phyloP scores from a whole-genome alignment of 2,888 invertebrate species.

The Cerceris ruficornis region DNA sequence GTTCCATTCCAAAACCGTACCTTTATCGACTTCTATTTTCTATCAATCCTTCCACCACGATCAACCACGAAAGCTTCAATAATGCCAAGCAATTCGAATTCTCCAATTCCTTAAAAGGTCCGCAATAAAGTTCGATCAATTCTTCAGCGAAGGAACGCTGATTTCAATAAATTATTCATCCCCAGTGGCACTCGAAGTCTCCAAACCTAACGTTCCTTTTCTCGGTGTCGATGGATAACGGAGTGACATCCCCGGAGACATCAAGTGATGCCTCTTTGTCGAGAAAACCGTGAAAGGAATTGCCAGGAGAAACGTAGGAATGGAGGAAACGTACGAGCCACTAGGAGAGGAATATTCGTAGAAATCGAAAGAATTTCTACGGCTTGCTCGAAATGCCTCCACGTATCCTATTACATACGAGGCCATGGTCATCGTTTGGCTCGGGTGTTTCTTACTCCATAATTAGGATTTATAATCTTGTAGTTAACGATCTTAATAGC shows the following conservation, averaged over 20 bases:
- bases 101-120: background rate
- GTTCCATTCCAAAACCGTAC: too few species aligned
- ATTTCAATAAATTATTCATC: background rate
- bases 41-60: too few species aligned
- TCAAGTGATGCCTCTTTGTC: background rate
- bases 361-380: slow-evolving; percentile 49
- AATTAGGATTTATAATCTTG: slow-evolving; percentile 6
- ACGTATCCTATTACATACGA: slow-evolving; percentile 6
- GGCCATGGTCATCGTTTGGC: background rate
- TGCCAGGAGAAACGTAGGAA: background rate
- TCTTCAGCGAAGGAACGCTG: background rate
- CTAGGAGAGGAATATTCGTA: slow-evolving; percentile 58
- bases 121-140: background rate
- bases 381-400: background rate
- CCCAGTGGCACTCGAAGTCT: background rate
- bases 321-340: background rate
- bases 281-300: background rate
- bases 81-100: background rate
- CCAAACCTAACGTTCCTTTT: background rate
- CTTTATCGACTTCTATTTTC: too few species aligned
- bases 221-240: background rate
- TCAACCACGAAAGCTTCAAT: too few species aligned
- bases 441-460: background rate
- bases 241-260: background rate
- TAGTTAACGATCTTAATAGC: background rate